Conservation (phyloP, 2,888 invertebrate genomes). For the Sinotaia quadrata region DNA sequence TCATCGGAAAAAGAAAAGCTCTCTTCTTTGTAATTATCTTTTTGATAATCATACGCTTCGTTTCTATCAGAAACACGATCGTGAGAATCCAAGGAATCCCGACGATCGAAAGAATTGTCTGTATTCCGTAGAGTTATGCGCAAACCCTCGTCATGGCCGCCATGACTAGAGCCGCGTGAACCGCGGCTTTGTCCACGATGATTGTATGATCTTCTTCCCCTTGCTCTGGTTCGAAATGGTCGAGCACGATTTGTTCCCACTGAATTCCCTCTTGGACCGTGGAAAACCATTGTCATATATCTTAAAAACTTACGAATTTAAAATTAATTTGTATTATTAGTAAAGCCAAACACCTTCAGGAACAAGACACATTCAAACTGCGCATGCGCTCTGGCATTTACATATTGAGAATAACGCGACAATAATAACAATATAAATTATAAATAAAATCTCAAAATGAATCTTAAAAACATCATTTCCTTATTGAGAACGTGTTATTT, state of each 20-base stretch:
- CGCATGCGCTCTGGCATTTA: conserved; percentile 14
- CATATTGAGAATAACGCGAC: neutral
- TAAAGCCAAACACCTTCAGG: neutral
- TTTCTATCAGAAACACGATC: conserved; percentile 27
- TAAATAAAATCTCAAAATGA: neutral
- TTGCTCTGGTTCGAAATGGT: conserved; percentile 41
- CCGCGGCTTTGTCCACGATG: conserved; percentile 40
- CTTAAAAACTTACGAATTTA: neutral
- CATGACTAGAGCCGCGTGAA: conserved; percentile 37
- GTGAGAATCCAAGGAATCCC: neutral
- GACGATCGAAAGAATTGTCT: conserved; percentile 8
- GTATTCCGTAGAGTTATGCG: conserved; percentile 25
- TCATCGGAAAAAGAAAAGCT: conserved; percentile 18
- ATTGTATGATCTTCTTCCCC: conserved; percentile 37
- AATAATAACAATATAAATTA: neutral
- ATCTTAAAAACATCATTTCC: too few species aligned
- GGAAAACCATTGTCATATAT: conserved; percentile 25
- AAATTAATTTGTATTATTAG: neutral
- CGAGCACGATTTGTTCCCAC: conserved; percentile 13
- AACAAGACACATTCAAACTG: neutral
- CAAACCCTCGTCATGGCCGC: conserved; percentile 20
- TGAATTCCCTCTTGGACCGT: conserved; percentile 14
- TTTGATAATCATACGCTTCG: conserved; percentile 16
- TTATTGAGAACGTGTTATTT: neutral
- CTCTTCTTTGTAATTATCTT: conserved; percentile 25